Percentiles rank a stretch among this genome's conserved stretches.
Conservation (phyloP, 2,888 invertebrate genomes). For the Watsonalla binaria region DNA sequence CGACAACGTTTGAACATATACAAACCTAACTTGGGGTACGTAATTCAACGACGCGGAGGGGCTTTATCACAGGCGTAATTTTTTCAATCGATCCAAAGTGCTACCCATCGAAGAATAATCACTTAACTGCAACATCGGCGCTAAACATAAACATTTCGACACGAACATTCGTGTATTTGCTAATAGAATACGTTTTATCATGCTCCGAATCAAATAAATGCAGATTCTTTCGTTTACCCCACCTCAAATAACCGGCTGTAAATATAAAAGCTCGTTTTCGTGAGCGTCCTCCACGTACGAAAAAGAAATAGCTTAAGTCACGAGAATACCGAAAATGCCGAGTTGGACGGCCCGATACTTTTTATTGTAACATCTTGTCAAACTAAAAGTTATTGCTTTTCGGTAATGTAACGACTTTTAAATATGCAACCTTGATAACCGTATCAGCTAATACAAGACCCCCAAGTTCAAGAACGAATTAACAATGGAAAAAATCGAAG, state of each 20-base stretch:
- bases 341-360: slow-evolving; percentile 56
- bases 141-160: slow-evolving; percentile 20
- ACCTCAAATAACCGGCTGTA: slow-evolving; percentile 50
- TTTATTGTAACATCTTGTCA: slow-evolving; percentile 59
- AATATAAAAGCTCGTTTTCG: slow-evolving; percentile 60
- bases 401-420: slow-evolving; percentile 51
- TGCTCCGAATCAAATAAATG: slow-evolving; percentile 31
- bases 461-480: slow-evolving; percentile 54
- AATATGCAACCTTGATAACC: slow-evolving; percentile 51
- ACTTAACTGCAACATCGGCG: slow-evolving; percentile 14
- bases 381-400: slow-evolving; percentile 50
- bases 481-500: slow-evolving; percentile 2
- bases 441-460: slow-evolving; percentile 30
- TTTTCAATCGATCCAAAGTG: slow-evolving; percentile 3
- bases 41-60: no score
- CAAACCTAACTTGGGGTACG: no score
- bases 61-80: no score
- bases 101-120: slow-evolving; percentile 12
- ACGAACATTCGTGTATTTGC: slow-evolving; percentile 37
- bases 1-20: no score
- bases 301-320: slow-evolving; percentile 65
- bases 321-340: slow-evolving; percentile 55
- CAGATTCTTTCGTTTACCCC: slow-evolving; percentile 36
- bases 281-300: slow-evolving; percentile 54
- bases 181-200: slow-evolving; percentile 50